phyloP scores from a whole-genome alignment of 2,797 vertebrate genomes.

The Oreochromis mossambicus region DNA sequence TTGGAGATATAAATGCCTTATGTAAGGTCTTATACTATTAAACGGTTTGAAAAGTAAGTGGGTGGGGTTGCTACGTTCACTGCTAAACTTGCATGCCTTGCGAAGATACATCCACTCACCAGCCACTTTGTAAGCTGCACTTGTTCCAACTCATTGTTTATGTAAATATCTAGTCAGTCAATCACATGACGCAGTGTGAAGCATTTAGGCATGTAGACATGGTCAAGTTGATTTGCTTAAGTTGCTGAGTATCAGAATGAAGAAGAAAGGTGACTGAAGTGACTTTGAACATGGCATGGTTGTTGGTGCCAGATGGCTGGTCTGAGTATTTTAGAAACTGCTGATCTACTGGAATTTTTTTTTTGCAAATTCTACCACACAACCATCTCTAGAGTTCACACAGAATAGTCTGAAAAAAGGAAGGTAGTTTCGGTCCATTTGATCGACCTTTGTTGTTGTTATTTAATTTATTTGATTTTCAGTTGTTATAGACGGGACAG shows the following conservation, averaged over 20 bases:
- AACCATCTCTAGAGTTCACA: too few relatives aligned
- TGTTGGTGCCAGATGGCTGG: neutral
- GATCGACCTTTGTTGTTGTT: too few relatives aligned
- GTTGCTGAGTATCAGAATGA: neutral
- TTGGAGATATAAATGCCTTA: constrained; percentile 76
- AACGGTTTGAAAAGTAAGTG: constrained; percentile 28
- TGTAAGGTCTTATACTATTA: constrained; percentile 79
- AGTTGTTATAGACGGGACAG: too few relatives aligned
- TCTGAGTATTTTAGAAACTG: neutral
- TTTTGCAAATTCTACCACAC: too few relatives aligned
- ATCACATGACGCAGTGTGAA: neutral
- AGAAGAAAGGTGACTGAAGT: neutral
- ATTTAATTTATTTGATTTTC: too few relatives aligned
- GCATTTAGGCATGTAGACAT: neutral
- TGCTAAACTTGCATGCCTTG: neutral
- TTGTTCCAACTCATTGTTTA: neutral
- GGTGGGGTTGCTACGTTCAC: neutral
- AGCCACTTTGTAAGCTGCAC: neutral
- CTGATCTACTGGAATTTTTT: neutral
- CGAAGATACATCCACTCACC: neutral
- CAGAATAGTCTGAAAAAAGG: too few relatives aligned
- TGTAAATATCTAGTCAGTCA: neutral
- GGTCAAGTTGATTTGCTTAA: neutral
- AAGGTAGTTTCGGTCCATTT: too few relatives aligned
- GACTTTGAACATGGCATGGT: neutral